Conservation (phyloP, 2,113 vertebrate genomes). For the Oreotrochilus melanogaster region DNA sequence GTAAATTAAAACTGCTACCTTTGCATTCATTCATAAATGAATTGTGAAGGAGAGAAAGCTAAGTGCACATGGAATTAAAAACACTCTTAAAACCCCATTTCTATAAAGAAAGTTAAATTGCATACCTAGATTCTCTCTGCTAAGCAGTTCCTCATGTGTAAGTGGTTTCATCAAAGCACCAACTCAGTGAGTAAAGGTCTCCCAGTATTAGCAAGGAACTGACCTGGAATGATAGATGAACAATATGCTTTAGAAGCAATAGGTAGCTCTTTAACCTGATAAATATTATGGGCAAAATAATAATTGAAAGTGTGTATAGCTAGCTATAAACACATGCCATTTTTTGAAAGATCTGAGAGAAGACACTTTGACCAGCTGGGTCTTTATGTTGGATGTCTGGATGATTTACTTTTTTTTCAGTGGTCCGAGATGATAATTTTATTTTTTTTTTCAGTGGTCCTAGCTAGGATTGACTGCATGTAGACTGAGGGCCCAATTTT, state of each 20-base stretch:
- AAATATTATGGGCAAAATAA: background rate
- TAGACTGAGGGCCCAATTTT: background rate
- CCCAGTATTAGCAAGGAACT: background rate
- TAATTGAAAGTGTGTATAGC: background rate
- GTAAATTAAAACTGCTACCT: background rate
- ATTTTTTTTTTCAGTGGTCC: background rate
- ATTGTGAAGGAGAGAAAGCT: background rate
- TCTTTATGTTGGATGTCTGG: background rate
- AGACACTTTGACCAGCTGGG: fast-evolving
- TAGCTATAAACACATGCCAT: background rate
- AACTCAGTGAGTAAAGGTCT: background rate
- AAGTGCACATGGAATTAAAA: background rate
- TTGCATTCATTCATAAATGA: background rate
- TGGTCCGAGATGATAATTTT: background rate
- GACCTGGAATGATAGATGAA: background rate
- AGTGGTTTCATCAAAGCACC: background rate
- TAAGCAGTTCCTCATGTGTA: background rate
- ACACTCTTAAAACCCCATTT: background rate
- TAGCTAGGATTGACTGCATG: background rate
- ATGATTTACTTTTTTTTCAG: background rate
- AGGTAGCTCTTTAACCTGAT: background rate
- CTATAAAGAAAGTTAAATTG: background rate
- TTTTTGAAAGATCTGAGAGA: background rate
- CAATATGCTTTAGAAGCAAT: background rate
- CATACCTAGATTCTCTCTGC: background rate